Base-by-base conservation (phyloP, 2,888 invertebrate genomes). In the Pimpla rufipes region DNA sequence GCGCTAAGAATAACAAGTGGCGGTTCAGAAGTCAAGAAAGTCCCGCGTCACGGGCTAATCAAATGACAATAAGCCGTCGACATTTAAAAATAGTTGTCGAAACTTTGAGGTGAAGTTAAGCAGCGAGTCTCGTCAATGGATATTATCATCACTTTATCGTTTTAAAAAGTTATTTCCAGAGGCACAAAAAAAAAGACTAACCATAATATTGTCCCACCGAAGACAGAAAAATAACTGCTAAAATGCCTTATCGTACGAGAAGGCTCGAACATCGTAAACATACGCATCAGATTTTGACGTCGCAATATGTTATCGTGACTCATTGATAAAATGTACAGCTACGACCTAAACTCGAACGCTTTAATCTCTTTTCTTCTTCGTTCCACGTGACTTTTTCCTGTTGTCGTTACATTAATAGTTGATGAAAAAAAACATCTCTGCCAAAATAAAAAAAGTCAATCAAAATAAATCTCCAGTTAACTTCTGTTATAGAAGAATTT, bases 1-100 rank as follows among this genome's bases (percentile, higher is more conserved):
- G 18, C 21, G 23, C 10, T 13, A 4, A 55, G 11, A 55, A 55
- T 55, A 55, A 21, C 11, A 11, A 23, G 21, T 8, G 21, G 8
- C 0, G 18, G 16, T 16, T 50, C 16, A 50, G 18, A 50, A 50
- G 50, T 50, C 8, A 16, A 50, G 16, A 16, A 50, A 18, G 18
- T 50, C 8, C 18, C 16, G 50, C 18, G 50, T 50, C 50, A 50
- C 18, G 16, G 50, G 7, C 18, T 16, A 18, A 50, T 50, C 16
- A 50, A 50, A 50, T 18, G 18, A 50, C 0, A 16, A 50, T 50
- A 2, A 50, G 16, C 4, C 7, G 50, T 6, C 16, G 50, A 50
- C 50, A 50, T 50, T 50, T 50, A 16, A 50, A 50, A 50, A 50
- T 50, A 18, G 50, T 50, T 50, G 16, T 50, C 6, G 18, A 50